phyloP scores from a whole-genome alignment of 2,797 vertebrate species.

The Sylvilagus floridanus region DNA sequence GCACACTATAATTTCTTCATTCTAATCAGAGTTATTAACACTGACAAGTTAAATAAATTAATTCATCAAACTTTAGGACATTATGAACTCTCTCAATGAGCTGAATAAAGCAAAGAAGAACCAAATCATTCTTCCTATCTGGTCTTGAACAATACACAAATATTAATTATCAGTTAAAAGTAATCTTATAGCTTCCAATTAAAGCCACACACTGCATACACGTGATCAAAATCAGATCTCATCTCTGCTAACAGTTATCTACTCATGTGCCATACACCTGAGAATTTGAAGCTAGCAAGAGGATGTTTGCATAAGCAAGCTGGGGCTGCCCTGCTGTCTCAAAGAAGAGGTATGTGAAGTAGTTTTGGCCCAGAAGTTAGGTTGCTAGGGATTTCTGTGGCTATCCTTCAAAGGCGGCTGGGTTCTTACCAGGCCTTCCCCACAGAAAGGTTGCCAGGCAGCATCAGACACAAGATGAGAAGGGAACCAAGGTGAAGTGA shows the following conservation, averaged over 20 bases:
- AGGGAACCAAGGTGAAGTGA: not conserved
- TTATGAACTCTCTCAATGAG: slow-evolving; percentile 88
- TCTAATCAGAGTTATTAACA: slow-evolving; percentile 88
- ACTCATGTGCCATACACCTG: not conserved
- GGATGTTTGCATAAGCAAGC: accelerated
- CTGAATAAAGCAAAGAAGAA: slow-evolving; percentile 89
- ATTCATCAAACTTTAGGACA: slow-evolving; percentile 89
- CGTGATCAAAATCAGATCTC: slow-evolving; percentile 34
- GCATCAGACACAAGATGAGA: slow-evolving; percentile 83
- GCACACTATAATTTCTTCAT: slow-evolving; percentile 85
- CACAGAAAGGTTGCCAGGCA: slow-evolving; percentile 88
- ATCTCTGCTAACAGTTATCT: not conserved
- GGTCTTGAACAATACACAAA: slow-evolving; percentile 83
- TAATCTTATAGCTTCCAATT: slow-evolving; percentile 77
- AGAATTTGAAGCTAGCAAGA: not conserved
- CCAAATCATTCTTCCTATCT: slow-evolving; percentile 86
- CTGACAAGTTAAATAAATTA: slow-evolving; percentile 90
- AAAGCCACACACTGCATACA: not conserved
- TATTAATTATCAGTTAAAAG: slow-evolving; percentile 85
- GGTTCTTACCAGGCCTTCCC: slow-evolving; percentile 82
- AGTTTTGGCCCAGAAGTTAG: slow-evolving; percentile 49
- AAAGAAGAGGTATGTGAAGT: slow-evolving; percentile 41
- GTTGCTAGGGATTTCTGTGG: slow-evolving; percentile 86
- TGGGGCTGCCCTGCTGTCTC: slow-evolving; percentile 55
- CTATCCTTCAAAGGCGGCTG: slow-evolving; percentile 66